Evolutionary conservation across 2,888 invertebrate species (phyloP), one percentile per base, ranked within the genome.

Genomic region (Baronia brevicornis): DNA sequence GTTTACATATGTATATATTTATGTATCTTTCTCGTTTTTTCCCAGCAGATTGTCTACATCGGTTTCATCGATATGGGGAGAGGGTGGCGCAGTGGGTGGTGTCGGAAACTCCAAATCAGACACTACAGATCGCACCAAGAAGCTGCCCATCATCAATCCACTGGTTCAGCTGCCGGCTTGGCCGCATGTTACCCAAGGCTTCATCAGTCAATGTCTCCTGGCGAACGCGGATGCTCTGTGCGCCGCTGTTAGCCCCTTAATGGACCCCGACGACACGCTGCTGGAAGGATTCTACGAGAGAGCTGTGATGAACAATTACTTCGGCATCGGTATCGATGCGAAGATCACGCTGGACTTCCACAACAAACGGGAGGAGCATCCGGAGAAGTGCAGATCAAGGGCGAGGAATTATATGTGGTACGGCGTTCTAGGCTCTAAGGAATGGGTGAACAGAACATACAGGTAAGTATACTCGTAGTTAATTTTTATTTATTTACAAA

Each of bases 271-370:
- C 57, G 94, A 95, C 58, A 93, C 93, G 0, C 82, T 94, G 1
- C 79, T 93, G 60, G 95, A 95, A 80, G 95, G 95, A 1, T 94
- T 92, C 69, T 93, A 93, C 54, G 98, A 98, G 73, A 91, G 93
- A 48, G 96, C 96, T 56, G 97, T 97, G 1, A 98, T 98, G 98
- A 98, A 98, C 75, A 98, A 98, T 68, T 98, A 98, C 67, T 98
- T 98, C 65, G 98, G 98, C 0, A 98, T 98, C 56, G 98, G 98
- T 1, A 94, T 98, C 41, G 98, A 98, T 78, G 98, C 98, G 0
- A 98, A 98, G 77, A 97, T 98, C 32, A 94, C 97, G 0, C 79
- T 98, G 23, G 98, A 98, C 65, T 98, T 98, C 65, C 97, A 98
- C 70, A 94, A 96, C 60, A 98, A 97, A 70, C 88, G 98, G 14